Evolutionary conservation across 92 coral and sea anemone species (phyloP), one percentile per base, ranked within the genome.

Genomic region (Diadumene lineata): DNA sequence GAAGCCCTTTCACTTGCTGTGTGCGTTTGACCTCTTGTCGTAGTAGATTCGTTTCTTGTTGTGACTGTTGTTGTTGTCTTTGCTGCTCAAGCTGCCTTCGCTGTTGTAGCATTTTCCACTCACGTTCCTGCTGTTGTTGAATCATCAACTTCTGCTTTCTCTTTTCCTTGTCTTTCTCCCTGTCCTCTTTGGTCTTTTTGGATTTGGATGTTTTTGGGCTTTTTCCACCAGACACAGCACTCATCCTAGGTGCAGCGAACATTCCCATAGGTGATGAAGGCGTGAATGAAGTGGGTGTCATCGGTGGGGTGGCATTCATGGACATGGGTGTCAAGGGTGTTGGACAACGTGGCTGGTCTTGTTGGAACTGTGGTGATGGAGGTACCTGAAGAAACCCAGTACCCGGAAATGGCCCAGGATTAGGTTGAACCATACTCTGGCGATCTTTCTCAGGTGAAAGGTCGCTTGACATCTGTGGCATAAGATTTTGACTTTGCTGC

Each of bases 81-180:
- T 93, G 94, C 46, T 86, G 92, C 68, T 96, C 99, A 21, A 92
- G 88, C 19, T 93, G 97, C 26, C 99, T 82, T 78, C 85, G 85
- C 57, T 96, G 99, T 70, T 96, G 99, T n/a, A 96, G 86, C 31
- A 92, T 70, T 80, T 96, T 96, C 99, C 99, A 96, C 68, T 96
- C 96, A 0, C 97, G 80, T 63, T 96, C 99, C 31, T 93, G 90
- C 73, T 92, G 97, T 33, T 96, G 99, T 78, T 93, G 97, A 77
- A 96, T 76, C 22, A 81, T 80, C 26, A 92, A 80, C 65, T 88
- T 90, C 68, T 92, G 92, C 57, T 96, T 92, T 50, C 89, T 80
- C 10, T 83, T 32, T 67, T 94, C 98, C 76, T 88, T 91, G 44
- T 94, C 98, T 64, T 84, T 86, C 74, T 94, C 98, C 73, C 86